Evolutionary conservation across 2,888 invertebrate species (phyloP).

Genomic region (Athalia cordata): DNA sequence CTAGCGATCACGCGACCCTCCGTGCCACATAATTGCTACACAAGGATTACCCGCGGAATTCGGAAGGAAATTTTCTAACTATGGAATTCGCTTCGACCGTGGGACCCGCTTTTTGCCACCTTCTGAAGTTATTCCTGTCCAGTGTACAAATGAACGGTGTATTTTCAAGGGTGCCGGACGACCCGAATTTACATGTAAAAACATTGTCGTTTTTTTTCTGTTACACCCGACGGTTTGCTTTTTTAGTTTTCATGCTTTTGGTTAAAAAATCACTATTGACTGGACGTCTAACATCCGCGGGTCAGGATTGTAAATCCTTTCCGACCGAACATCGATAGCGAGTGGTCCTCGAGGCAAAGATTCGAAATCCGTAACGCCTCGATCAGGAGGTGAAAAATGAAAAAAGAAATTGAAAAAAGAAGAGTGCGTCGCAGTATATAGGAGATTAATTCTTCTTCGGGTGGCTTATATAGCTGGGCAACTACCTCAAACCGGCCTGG

Average conservation of each 20-base stretch:
- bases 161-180: background rate
- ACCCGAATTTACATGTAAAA: too few relatives aligned
- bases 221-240: too few relatives aligned
- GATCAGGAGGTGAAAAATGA: too few relatives aligned
- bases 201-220: too few relatives aligned
- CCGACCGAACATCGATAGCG: too few relatives aligned
- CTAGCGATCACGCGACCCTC: constrained; percentile 56
- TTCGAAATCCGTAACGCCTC: too few relatives aligned
- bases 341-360: too few relatives aligned
- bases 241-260: too few relatives aligned
- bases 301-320: too few relatives aligned
- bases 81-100: constrained; percentile 22
- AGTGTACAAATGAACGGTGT: constrained; percentile 29
- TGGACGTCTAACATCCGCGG: too few relatives aligned
- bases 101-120: constrained; percentile 23
- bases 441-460: constrained; percentile 1
- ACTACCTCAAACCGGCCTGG: constrained; percentile 19
- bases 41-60: constrained; percentile 60
- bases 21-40: constrained; percentile 59
- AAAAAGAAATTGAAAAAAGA: too few relatives aligned
- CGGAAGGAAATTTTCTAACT: constrained; percentile 56
- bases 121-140: constrained; percentile 30
- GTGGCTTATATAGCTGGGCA: background rate
- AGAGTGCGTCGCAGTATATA: background rate
- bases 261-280: too few relatives aligned